phyloP scores from a whole-genome alignment of 2,888 invertebrate genomes.

The Caenorhabditis angaria region DNA sequence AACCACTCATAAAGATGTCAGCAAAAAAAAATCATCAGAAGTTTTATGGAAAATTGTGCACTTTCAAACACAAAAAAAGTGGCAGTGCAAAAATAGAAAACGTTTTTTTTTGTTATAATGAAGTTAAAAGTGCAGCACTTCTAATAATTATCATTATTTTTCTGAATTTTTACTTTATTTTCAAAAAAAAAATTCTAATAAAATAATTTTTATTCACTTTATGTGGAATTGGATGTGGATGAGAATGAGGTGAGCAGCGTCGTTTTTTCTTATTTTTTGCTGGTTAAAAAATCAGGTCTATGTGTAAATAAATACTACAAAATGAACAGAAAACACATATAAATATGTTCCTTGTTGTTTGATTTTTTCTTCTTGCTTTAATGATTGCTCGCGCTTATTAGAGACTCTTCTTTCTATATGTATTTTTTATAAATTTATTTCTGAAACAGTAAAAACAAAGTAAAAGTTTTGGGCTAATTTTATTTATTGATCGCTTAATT shows the following conservation, averaged over 20 bases:
- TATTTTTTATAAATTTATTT: too few relatives aligned
- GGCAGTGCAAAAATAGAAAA: too few relatives aligned
- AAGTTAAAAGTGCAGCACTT: not conserved
- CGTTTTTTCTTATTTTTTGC: too few relatives aligned
- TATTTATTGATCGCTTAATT: not conserved
- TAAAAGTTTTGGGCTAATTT: not conserved
- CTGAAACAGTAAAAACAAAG: not conserved
- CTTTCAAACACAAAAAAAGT: not conserved
- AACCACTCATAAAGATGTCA: not conserved
- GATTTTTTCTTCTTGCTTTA: not conserved
- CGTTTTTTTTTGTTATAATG: conserved; percentile 1
- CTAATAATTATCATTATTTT: too few relatives aligned
- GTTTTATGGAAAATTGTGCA: not conserved
- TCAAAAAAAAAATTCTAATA: too few relatives aligned
- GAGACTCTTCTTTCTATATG: too few relatives aligned
- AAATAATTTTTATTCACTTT: not conserved
- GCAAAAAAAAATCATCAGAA: not conserved
- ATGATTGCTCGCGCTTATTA: conserved; percentile 4
- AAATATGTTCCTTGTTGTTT: not conserved
- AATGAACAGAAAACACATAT: not conserved
- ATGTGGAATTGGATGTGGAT: not conserved
- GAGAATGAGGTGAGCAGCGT: not conserved
- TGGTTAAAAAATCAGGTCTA: not conserved
- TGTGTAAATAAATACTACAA: not conserved
- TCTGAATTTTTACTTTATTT: too few relatives aligned